Percentiles rank a stretch among this genome's conserved stretches.
Evolutionary conservation across 2,888 invertebrate species (phyloP).

Genomic region (Trilocha varians): DNA sequence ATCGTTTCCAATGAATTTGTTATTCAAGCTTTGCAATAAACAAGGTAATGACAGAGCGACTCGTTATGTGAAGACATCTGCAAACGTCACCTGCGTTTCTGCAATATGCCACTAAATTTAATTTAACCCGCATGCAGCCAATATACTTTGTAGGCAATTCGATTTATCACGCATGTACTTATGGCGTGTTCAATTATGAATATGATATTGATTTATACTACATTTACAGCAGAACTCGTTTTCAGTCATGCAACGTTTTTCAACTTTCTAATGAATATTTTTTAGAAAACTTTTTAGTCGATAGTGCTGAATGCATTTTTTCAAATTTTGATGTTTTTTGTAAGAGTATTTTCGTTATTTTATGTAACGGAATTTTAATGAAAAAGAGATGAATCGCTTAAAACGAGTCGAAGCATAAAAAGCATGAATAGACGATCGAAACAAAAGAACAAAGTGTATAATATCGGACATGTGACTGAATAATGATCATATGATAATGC

Average conservation of each 20-base stretch:
- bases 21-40: slow-evolving; percentile 4
- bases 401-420: slow-evolving; percentile 9
- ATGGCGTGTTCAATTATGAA: slow-evolving; percentile 26
- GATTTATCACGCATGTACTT: slow-evolving; percentile 14
- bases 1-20: slow-evolving; percentile 4
- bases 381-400: not conserved
- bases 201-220: too few relatives aligned
- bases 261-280: slow-evolving; percentile 37
- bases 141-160: slow-evolving; percentile 7
- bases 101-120: slow-evolving; percentile 21
- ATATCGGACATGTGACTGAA: slow-evolving; percentile 45
- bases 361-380: not conserved
- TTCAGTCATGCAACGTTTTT: slow-evolving; percentile 39
- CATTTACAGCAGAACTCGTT: slow-evolving; percentile 30
- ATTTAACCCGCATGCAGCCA: slow-evolving; percentile 26
- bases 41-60: not conserved
- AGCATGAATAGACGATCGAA: slow-evolving; percentile 34
- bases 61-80: slow-evolving; percentile 8
- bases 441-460: slow-evolving; percentile 39
- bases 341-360: not conserved
- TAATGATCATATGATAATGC: slow-evolving; percentile 51
- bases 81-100: slow-evolving; percentile 2
- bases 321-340: too few relatives aligned
- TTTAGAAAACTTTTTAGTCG: too few relatives aligned
- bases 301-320: too few relatives aligned